Base-by-base conservation (phyloP, 2,888 invertebrate genomes). In the Heteromyza rotundicornis region DNA sequence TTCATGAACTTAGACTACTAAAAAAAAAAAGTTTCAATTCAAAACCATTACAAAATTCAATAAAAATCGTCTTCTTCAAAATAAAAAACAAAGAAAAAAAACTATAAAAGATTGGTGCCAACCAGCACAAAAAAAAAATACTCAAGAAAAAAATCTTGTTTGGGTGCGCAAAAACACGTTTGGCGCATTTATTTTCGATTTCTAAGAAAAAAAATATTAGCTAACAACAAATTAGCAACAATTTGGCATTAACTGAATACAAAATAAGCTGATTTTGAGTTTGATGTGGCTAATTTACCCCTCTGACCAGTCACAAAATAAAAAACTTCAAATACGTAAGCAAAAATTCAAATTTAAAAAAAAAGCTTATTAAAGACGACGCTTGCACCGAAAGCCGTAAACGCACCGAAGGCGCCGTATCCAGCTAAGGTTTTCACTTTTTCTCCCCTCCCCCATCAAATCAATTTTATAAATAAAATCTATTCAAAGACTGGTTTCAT, bases 231-330 rank as follows among this genome's bases (percentile, higher is more conserved):
- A 72, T 73, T 72, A 69, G 64, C 67, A 62, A 68, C 62, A 52
- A 62, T 59, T 66, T 60, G 35, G 64, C 63, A 59, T 64, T 53
- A 23, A 58, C 49, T 58, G 54, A 62, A 62, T 62, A 58, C 36
- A 56, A 64, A 68, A 64, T 58, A 62, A 62, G 63, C 63, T 35
- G 60, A 66, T 70, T 65, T 71, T 65, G n/a, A n/a, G n/a, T n/a
- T n/a, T n/a, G n/a, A n/a, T n/a, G n/a, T n/a, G n/a, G 62, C 66
- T 68, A 70, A 75, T 74, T 73, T 47, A 20, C 17, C 14, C 3
- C 17, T 47, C 19, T 47, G 47, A n/a, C 14, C 12, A 40, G n/a
- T 3, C 5, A 40, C 8, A 40, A n/a, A 10, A 40, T 10, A 10
- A 40, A 40, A 10, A 40, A 32, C 32, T 8, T 12, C 32, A 32